phyloP scores from a whole-genome alignment of 37 sponge, comb jelly and placozoan species.

The Chondrilla cf. caribensis region DNA sequence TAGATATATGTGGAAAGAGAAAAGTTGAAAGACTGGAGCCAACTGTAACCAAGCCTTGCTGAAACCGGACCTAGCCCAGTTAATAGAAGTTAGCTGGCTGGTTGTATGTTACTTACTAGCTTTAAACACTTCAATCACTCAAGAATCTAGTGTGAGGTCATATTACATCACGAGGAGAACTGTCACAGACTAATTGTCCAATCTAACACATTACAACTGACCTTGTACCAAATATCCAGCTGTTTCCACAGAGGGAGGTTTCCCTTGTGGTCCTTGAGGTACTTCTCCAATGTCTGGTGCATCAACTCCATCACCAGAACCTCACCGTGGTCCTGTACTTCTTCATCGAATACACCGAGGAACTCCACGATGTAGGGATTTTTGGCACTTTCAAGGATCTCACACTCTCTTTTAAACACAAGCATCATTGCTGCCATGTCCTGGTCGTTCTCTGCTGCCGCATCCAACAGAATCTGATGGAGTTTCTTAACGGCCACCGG shows the following conservation, averaged over 20 bases:
- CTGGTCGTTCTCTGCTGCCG: background rate
- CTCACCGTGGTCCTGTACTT: background rate
- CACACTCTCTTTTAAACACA: background rate
- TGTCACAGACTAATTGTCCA: too few relatives aligned
- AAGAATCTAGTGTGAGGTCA: too few relatives aligned
- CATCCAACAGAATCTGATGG: background rate
- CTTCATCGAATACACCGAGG: background rate
- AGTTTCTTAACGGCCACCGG: background rate
- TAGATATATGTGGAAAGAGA: too few relatives aligned
- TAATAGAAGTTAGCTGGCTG: too few relatives aligned
- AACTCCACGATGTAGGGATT: background rate
- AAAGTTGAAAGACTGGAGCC: too few relatives aligned
- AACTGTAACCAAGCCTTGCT: too few relatives aligned
- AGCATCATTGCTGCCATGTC: background rate
- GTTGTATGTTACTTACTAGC: background rate
- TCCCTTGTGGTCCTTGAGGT: background rate
- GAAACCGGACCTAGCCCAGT: too few relatives aligned
- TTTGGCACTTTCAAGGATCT: background rate
- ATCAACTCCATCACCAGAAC: slow-evolving; percentile 20
- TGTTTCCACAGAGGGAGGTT: background rate
- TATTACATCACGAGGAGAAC: too few relatives aligned
- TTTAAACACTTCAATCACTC: too few relatives aligned
- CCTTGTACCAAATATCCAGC: background rate
- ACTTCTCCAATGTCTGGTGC: slow-evolving; percentile 8
- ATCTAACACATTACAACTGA: too few relatives aligned